Conservation (phyloP, 1,140 invertebrate genomes). For the Wasmannia auropunctata region DNA sequence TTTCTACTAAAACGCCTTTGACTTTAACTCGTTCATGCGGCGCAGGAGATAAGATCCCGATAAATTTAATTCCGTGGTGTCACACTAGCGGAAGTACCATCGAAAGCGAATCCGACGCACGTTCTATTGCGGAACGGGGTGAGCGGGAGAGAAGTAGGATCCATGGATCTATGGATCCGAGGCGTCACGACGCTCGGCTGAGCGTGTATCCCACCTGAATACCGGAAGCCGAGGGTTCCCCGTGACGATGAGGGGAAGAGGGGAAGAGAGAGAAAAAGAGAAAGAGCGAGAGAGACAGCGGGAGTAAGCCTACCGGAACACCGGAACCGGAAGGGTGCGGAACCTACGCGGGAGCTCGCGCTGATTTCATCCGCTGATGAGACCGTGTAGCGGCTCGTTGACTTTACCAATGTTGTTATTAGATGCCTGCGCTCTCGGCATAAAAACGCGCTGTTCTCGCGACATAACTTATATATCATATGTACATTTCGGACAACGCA, state of each 20-base stretch:
- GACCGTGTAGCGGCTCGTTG: slow-evolving; percentile 72
- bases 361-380: slow-evolving; percentile 82
- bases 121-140: slow-evolving; percentile 13
- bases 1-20: neutral
- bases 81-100: slow-evolving; percentile 32
- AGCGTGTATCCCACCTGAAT: slow-evolving; percentile 84
- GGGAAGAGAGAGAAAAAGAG: slow-evolving; percentile 36
- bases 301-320: slow-evolving; percentile 84
- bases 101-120: slow-evolving; percentile 55
- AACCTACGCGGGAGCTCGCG: slow-evolving; percentile 81
- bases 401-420: slow-evolving; percentile 71
- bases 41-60: neutral
- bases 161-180: slow-evolving; percentile 72
- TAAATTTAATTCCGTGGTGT: slow-evolving; percentile 14
- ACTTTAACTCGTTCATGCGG: neutral
- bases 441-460: neutral
- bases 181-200: slow-evolving; percentile 81
- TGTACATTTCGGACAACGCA: neutral
- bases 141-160: slow-evolving; percentile 69
- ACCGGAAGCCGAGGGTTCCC: slow-evolving; percentile 79
- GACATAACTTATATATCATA: too few relatives aligned
- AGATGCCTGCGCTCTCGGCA: neutral
- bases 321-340: slow-evolving; percentile 85
- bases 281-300: slow-evolving; percentile 65
- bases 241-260: slow-evolving; percentile 47